phyloP scores from a whole-genome alignment of 2,797 vertebrate genomes.

The Emys orbicularis region DNA sequence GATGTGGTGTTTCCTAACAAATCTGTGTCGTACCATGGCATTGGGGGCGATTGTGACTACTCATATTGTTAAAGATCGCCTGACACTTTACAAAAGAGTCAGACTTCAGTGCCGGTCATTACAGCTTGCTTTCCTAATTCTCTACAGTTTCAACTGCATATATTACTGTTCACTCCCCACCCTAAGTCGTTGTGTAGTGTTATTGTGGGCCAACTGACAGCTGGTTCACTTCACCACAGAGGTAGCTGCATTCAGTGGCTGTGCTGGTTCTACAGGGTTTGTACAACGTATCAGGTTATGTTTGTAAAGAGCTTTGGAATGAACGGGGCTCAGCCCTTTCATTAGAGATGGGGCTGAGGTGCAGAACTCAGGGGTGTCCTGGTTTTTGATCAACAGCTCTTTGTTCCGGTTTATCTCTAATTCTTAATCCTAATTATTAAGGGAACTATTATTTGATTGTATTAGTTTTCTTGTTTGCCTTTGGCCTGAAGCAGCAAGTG shows the following conservation, averaged over 20 bases:
- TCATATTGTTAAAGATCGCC: neutral
- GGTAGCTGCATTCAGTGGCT: neutral
- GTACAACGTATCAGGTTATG: neutral
- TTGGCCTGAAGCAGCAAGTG: constrained; percentile 8
- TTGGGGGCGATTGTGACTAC: neutral
- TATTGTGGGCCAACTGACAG: neutral
- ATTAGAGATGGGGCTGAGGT: constrained; percentile 22
- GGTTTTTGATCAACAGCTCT: constrained; percentile 46
- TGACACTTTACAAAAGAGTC: neutral
- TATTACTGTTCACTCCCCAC: neutral
- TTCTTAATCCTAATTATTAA: constrained; percentile 64
- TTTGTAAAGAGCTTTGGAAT: neutral
- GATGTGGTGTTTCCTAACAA: neutral
- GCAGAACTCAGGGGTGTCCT: constrained; percentile 48
- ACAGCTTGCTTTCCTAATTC: neutral
- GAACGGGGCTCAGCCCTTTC: neutral
- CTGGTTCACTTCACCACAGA: too few relatives aligned
- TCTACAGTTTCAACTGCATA: neutral
- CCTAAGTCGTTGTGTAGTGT: neutral
- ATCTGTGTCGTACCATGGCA: neutral
- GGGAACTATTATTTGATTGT: constrained; percentile 55
- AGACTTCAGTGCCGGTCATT: neutral
- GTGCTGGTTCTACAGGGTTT: rapidly evolving
- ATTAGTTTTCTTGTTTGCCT: constrained; percentile 62
- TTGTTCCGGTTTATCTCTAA: constrained; percentile 69